These are phyloP conservation scores for Mormyrus proboscirostris DNA, from an alignment of 2,797 vertebrate species.

Conservation along the genomic window DNA sequence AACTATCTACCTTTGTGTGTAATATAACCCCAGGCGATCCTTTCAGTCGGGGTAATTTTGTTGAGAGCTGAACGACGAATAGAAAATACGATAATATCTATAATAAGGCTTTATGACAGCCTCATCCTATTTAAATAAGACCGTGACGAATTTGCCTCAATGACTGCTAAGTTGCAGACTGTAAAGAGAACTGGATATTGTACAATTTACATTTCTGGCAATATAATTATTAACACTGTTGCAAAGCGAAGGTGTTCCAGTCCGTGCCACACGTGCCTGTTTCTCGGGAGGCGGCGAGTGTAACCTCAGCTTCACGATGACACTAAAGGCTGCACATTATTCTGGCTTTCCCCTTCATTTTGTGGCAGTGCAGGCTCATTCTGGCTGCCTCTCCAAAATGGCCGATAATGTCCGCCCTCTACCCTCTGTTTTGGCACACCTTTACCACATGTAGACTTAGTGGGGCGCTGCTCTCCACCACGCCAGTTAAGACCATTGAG, in stretches of 20 bases:
- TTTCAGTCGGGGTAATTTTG: slow-evolving; percentile 34
- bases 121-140: slow-evolving; percentile 41
- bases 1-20: not conserved
- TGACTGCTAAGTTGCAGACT: not conserved
- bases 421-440: slow-evolving; percentile 73
- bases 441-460: slow-evolving; percentile 70
- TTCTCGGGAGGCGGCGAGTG: slow-evolving; percentile 76
- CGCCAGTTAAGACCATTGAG: slow-evolving; percentile 66
- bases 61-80: slow-evolving; percentile 32
- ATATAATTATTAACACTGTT: not conserved
- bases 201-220: not conserved
- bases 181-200: not conserved
- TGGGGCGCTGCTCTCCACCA: slow-evolving; percentile 75
- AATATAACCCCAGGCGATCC: not conserved
- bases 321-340: slow-evolving; percentile 85
- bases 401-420: slow-evolving; percentile 80
- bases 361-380: slow-evolving; percentile 74
- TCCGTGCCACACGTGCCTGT: slow-evolving; percentile 27
- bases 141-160: not conserved
- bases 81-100: slow-evolving; percentile 30
- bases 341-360: slow-evolving; percentile 82
- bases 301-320: slow-evolving; percentile 90
- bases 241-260: not conserved
- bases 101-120: slow-evolving; percentile 33
- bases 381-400: slow-evolving; percentile 82